Evolutionary conservation across 1,140 invertebrate species (phyloP).

Genomic region (Diabrotica virgifera): DNA sequence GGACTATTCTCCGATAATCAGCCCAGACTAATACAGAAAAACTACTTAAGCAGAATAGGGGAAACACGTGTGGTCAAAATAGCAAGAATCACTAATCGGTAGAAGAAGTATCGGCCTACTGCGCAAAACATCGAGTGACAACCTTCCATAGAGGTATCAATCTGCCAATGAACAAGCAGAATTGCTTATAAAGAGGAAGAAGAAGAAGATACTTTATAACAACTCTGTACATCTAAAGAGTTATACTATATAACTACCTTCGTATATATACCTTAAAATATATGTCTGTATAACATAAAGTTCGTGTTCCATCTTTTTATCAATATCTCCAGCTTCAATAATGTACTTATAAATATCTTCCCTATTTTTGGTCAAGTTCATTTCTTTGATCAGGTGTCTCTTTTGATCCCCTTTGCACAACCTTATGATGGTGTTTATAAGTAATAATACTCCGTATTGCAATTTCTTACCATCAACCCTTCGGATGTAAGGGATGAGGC

Average conservation of each 20-base stretch:
- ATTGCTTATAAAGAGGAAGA: too few species aligned
- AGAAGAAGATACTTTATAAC: too few species aligned
- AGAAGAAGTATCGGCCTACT: too few species aligned
- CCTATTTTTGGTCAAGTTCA: slow-evolving; percentile 36
- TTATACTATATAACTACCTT: background rate
- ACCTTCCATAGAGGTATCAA: too few species aligned
- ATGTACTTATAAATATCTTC: slow-evolving; percentile 39
- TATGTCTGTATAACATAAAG: slow-evolving; percentile 41
- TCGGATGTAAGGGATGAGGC: slow-evolving; percentile 32
- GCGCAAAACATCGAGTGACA: too few species aligned
- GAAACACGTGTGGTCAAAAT: too few species aligned
- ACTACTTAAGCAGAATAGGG: too few species aligned
- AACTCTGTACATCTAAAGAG: too few species aligned
- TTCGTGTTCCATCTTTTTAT: slow-evolving; percentile 37
- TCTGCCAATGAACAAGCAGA: too few species aligned
- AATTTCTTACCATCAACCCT: slow-evolving; percentile 21
- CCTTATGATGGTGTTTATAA: slow-evolving; percentile 40
- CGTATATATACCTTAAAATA: slow-evolving; percentile 35
- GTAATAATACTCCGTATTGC: slow-evolving; percentile 33
- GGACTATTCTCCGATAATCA: too few species aligned
- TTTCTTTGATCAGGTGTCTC: slow-evolving; percentile 36
- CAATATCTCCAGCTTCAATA: slow-evolving; percentile 32
- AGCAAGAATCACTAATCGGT: too few species aligned
- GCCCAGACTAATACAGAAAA: too few species aligned
- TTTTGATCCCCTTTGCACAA: slow-evolving; percentile 35